A percentile compares a stretch with the other conserved stretches of the same genome.
phyloP scores from a whole-genome alignment of 2,797 vertebrate genomes.

The Chromis chromis region DNA sequence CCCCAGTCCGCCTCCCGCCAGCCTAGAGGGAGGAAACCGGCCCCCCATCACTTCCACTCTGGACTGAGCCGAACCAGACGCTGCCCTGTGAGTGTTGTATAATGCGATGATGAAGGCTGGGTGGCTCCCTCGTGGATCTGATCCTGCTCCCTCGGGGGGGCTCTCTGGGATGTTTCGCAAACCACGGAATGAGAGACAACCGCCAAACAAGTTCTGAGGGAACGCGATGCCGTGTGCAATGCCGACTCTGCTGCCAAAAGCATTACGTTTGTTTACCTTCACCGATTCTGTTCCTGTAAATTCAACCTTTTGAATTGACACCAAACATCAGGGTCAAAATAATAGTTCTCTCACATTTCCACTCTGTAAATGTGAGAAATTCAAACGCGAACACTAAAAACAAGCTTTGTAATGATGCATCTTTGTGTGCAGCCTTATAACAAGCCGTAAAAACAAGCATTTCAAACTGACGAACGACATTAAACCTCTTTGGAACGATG shows the following conservation, averaged over 20 bases:
- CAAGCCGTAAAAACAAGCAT: conserved; percentile 10
- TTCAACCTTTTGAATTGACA: neutral
- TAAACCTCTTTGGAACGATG: neutral
- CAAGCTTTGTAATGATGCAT: neutral
- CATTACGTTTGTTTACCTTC: conserved; percentile 39
- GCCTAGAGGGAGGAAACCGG: conserved; percentile 43
- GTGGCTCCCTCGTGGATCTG: conserved; percentile 66
- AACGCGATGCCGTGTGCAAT: too few relatives aligned
- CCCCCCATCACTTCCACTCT: conserved; percentile 76
- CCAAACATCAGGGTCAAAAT: too few relatives aligned
- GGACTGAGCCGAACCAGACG: conserved; percentile 76
- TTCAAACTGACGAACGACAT: conserved; percentile 19
- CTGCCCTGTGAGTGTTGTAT: conserved; percentile 63
- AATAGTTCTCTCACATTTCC: neutral
- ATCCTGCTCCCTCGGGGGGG: conserved; percentile 47
- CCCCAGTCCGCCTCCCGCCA: too few relatives aligned
- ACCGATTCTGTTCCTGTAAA: conserved; percentile 23
- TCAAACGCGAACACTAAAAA: neutral
- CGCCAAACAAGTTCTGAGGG: conserved; percentile 57
- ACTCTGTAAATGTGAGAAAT: neutral
- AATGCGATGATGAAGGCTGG: conserved; percentile 76
- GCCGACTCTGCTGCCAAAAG: conserved; percentile 37
- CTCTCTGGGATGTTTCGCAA: conserved; percentile 56
- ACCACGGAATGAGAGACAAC: conserved; percentile 71
- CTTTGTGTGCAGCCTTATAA: neutral